Conservation (phyloP, 2,888 invertebrate genomes). For the Crematogaster levior region DNA sequence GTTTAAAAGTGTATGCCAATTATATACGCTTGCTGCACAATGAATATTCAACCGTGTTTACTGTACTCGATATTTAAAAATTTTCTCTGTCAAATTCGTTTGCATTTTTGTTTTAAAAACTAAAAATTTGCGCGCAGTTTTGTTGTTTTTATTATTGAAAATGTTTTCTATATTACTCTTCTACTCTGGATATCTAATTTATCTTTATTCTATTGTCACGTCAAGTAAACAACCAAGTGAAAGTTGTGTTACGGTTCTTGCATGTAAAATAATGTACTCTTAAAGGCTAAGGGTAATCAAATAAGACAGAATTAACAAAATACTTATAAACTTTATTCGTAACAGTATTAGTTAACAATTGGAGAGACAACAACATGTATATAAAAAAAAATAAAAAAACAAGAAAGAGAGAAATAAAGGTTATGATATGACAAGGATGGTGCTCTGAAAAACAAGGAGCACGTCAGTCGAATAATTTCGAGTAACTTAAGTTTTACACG, state of each 20-base stretch:
- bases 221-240: neutral
- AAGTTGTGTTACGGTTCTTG: neutral
- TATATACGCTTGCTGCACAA: neutral
- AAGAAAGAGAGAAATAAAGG: conserved; percentile 35
- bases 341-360: conserved; percentile 84
- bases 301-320: conserved; percentile 78
- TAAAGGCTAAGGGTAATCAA: conserved; percentile 41
- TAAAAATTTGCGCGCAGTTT: neutral
- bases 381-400: conserved; percentile 63
- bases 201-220: neutral
- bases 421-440: conserved; percentile 45
- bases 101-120: neutral
- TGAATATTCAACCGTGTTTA: conserved; percentile 2
- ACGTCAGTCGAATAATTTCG: conserved; percentile 77
- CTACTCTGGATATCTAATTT: neutral
- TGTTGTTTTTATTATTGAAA: neutral
- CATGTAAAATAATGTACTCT: conserved; percentile 35
- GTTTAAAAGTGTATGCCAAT: neutral
- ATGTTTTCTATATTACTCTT: neutral
- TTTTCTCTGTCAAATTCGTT: neutral
- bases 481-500: conserved; percentile 59
- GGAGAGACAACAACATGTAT: conserved; percentile 79
- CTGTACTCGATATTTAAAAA: neutral
- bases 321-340: conserved; percentile 83
- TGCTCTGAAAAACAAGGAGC: conserved; percentile 62